phyloP scores from a whole-genome alignment of 2,797 vertebrate species.

The Lepus townsendii region DNA sequence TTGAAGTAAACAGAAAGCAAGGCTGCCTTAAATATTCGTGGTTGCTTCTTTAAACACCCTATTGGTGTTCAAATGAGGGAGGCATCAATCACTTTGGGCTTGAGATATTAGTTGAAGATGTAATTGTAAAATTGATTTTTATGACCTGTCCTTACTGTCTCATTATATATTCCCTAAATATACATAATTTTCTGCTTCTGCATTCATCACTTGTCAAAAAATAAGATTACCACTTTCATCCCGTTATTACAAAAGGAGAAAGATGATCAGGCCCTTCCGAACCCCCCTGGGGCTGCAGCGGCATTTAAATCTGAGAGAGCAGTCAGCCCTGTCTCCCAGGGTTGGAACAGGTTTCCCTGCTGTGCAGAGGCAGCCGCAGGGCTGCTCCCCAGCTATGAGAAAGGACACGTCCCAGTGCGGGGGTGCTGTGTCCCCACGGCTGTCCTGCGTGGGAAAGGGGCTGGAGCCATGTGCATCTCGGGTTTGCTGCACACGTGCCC shows the following conservation, averaged over 20 bases:
- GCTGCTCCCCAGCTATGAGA: not conserved
- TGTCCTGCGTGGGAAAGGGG: rapidly evolving
- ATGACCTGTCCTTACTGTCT: conserved; percentile 63
- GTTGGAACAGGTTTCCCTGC: conserved; percentile 36
- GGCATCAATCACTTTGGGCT: conserved; percentile 58
- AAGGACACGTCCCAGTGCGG: not conserved
- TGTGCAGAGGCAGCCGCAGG: too few species aligned
- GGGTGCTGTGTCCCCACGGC: rapidly evolving
- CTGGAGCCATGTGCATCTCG: rapidly evolving
- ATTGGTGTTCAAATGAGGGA: conserved; percentile 70
- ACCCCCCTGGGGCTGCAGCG: conserved; percentile 48
- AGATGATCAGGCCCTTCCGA: conserved; percentile 78
- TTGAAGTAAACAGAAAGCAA: conserved; percentile 33
- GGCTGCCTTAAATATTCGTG: conserved; percentile 67
- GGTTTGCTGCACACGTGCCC: rapidly evolving
- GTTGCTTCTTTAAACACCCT: conserved; percentile 71
- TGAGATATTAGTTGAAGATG: conserved; percentile 69
- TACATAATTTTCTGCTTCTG: conserved; percentile 72
- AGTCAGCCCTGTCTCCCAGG: conserved; percentile 31
- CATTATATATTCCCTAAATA: conserved; percentile 68
- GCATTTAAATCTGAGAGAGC: conserved; percentile 65
- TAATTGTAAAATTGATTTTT: conserved; percentile 75
- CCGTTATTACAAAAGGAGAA: conserved; percentile 73
- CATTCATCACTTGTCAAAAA: conserved; percentile 79
- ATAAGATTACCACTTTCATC: conserved; percentile 65